Percentiles rank a stretch among this genome's conserved stretches.
Evolutionary conservation across 2,888 invertebrate species (phyloP).

Genomic region (Pemphredon lugubris): DNA sequence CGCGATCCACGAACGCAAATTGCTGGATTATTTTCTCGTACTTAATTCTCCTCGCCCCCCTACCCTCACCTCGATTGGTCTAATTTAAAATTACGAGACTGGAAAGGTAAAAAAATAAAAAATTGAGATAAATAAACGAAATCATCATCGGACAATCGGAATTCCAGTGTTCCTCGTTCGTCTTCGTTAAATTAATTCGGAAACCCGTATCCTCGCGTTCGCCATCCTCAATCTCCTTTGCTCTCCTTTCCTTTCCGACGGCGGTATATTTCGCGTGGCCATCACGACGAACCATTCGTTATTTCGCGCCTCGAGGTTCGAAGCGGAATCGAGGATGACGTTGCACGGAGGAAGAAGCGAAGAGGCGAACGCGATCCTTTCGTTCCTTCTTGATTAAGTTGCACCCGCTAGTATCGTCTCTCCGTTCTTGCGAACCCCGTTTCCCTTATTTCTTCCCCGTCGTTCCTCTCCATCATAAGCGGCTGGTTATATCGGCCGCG

Average conservation of each 20-base stretch:
- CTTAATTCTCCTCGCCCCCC: too few relatives aligned
- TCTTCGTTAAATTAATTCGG: constrained; percentile 57
- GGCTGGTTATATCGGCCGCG: not conserved
- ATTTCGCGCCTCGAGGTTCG: constrained; percentile 39
- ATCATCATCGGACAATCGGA: too few relatives aligned
- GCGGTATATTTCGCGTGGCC: too few relatives aligned
- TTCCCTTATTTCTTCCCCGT: constrained; percentile 5
- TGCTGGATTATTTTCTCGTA: too few relatives aligned
- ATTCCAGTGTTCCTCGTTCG: too few relatives aligned
- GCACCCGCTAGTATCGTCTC: not conserved
- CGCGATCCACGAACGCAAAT: too few relatives aligned
- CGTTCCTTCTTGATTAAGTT: constrained; percentile 59
- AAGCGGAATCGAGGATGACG: constrained; percentile 9
- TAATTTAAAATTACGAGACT: too few relatives aligned
- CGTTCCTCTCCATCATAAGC: not conserved
- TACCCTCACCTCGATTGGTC: too few relatives aligned
- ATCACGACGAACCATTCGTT: too few relatives aligned
- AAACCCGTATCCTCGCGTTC: not conserved
- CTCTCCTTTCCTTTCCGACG: constrained; percentile 6
- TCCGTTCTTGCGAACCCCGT: not conserved
- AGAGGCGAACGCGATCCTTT: too few relatives aligned
- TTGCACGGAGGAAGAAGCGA: not conserved
- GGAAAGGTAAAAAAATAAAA: too few relatives aligned
- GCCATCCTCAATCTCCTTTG: not conserved
- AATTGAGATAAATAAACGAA: too few relatives aligned